phyloP scores from a whole-genome alignment of 30 jellyfish, hydroid and myxozoan genomes.

The Hydractinia symbiolongicarpus region DNA sequence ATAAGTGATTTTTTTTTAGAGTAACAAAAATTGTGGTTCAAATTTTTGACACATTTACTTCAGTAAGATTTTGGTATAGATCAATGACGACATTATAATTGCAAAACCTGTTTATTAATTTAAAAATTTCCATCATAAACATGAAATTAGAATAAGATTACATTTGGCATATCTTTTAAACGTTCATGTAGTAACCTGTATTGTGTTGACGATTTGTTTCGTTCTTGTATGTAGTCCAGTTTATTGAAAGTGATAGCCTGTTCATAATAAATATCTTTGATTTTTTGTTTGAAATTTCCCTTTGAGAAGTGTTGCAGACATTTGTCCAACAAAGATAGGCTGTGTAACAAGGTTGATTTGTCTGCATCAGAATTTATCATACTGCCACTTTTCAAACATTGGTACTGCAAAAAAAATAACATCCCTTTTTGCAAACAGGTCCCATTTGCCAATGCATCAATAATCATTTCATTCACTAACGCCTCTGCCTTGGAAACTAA shows the following conservation, averaged over 20 bases:
- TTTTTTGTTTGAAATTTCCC: neutral
- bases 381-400: neutral
- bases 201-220: slow-evolving; percentile 29
- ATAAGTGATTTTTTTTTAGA: too few relatives aligned
- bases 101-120: neutral
- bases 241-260: slow-evolving; percentile 19
- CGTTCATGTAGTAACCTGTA: slow-evolving; percentile 20
- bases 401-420: neutral
- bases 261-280: slow-evolving; percentile 3
- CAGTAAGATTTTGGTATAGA: too few relatives aligned
- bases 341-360: neutral
- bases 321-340: slow-evolving; percentile 8
- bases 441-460: slow-evolving; percentile 18
- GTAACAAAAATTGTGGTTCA: too few relatives aligned
- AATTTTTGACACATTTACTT: too few relatives aligned
- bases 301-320: neutral
- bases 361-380: neutral
- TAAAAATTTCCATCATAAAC: neutral
- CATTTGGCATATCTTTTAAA: neutral
- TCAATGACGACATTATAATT: neutral
- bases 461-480: slow-evolving; percentile 8
- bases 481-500: slow-evolving; percentile 9
- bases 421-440: slow-evolving; percentile 21
- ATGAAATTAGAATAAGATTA: neutral
- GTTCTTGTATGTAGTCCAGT: slow-evolving; percentile 16